Conservation (phyloP, 2,113 vertebrate species). For the Amphiprion percula region DNA sequence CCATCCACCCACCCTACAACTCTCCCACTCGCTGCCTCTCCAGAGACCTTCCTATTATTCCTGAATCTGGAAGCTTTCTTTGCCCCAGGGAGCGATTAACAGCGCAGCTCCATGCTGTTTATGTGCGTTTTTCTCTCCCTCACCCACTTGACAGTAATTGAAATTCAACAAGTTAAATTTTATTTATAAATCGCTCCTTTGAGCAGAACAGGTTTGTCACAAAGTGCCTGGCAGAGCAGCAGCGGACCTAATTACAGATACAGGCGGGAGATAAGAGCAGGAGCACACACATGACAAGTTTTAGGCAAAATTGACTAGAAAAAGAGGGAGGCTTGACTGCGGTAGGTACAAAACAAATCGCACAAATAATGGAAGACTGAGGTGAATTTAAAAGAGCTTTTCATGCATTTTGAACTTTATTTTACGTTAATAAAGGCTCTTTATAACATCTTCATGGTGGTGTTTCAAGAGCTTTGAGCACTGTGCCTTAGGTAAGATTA, state of each 20-base stretch:
- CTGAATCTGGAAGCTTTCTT: slow-evolving; percentile 61
- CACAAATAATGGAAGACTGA: neutral
- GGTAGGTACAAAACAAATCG: neutral
- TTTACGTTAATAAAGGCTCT: slow-evolving; percentile 1
- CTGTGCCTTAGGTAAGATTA: too few relatives aligned
- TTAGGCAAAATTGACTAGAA: slow-evolving; percentile 1
- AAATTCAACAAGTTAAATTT: slow-evolving; percentile 79
- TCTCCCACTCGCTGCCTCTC: slow-evolving; percentile 67
- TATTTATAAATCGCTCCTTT: slow-evolving; percentile 71
- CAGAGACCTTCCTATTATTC: slow-evolving; percentile 72
- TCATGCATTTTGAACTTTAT: slow-evolving; percentile 13
- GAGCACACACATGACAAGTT: slow-evolving; percentile 17
- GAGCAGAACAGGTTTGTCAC: slow-evolving; percentile 70
- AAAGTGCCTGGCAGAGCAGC: slow-evolving; percentile 39
- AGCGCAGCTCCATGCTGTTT: slow-evolving; percentile 40
- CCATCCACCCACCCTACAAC: slow-evolving; percentile 61
- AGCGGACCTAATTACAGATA: slow-evolving; percentile 56
- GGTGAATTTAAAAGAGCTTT: neutral
- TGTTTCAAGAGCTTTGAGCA: neutral
- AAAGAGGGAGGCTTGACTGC: slow-evolving; percentile 7
- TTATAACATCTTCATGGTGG: neutral
- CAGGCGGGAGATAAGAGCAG: slow-evolving; percentile 47
- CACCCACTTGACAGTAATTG: slow-evolving; percentile 68
- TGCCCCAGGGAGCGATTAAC: slow-evolving; percentile 76
- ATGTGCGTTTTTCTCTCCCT: slow-evolving; percentile 53